Base-by-base conservation (phyloP, 2,113 vertebrate genomes). In the Anolis sagrei region DNA sequence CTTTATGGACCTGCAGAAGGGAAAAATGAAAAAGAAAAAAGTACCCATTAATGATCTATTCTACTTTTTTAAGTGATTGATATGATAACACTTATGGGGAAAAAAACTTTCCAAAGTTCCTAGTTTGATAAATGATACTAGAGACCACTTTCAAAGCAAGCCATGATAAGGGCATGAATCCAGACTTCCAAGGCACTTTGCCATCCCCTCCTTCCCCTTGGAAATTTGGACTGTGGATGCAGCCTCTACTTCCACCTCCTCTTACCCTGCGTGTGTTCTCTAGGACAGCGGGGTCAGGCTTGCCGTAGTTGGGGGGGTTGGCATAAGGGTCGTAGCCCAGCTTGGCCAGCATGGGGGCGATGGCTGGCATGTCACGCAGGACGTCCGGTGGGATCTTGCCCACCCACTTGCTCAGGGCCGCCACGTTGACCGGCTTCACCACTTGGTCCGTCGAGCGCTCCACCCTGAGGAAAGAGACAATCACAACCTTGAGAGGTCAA, bases 381-480 rank as follows among this genome's bases (percentile, higher is more conserved):
- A 99, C 98, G 29, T 99, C 98, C 1, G 95, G 86, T 0, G 98
- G 98, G 78, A 99, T 99, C 94, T 99, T 99, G 77, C 98, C 98
- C 51, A 99, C 98, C 98, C 98, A 99, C 92, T 99, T 99, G 7
- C 98, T 98, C 80, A 99, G 95, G 0, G 98, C 98, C 88, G 98
- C 98, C 93, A 99, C 95, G 0, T 99, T 99, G 88, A 99, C 98
- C 0, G 98, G 98, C 87, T 99, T 99, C 95, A 99, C 98, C 81
- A 99, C 98, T 91, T 99, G 98, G 91, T 99, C 98, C 79, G 98
- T 99, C 48, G 98, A 99, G 89, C 98, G 93, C 95, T 99, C 98
- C 92, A 99, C 98, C 93, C 98, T 99, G 91, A 70, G 86, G 90
- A 18, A 10, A 27, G 23, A 29, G 27, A 13, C 6, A 64, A 25